Conservation (phyloP, 2,797 vertebrate genomes). For the Aldrovandia affinis region DNA sequence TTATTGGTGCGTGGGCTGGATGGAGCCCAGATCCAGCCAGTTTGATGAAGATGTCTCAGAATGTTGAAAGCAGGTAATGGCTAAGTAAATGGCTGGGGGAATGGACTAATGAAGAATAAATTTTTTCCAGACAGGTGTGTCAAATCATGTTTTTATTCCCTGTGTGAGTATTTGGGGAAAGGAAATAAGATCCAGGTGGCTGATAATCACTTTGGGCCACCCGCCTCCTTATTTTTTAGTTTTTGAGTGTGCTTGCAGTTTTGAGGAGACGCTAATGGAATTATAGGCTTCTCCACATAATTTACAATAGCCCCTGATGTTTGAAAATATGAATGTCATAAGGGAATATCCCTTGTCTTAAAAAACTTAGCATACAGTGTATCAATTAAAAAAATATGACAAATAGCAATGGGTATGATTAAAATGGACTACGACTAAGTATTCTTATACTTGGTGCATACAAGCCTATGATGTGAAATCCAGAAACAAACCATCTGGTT, state of each 20-base stretch:
- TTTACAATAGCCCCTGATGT: constrained; percentile 41
- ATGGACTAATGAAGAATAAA: constrained; percentile 33
- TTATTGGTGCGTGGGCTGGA: neutral
- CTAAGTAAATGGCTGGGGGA: constrained; percentile 25
- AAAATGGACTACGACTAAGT: neutral
- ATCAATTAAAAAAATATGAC: constrained; percentile 55
- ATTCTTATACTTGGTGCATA: neutral
- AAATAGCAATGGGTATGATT: neutral
- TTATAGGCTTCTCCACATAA: constrained; percentile 27
- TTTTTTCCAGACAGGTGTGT: constrained; percentile 20
- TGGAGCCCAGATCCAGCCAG: neutral
- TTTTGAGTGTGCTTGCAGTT: neutral
- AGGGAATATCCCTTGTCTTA: constrained; percentile 38
- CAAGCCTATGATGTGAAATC: neutral
- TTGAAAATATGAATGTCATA: constrained; percentile 34
- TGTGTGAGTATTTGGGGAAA: constrained; percentile 21
- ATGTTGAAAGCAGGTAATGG: constrained; percentile 15
- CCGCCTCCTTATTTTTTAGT: neutral
- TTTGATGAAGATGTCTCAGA: constrained; percentile 21
- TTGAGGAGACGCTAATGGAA: constrained; percentile 28
- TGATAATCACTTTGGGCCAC: neutral
- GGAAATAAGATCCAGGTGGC: neutral
- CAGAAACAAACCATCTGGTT: neutral
- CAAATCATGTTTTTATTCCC: constrained; percentile 21
- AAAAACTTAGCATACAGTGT: constrained; percentile 31